Evolutionary conservation across 2,113 vertebrate genomes (phyloP), one percentile per base, ranked within the genome.

Genomic region (Porphyrio hochstetteri): DNA sequence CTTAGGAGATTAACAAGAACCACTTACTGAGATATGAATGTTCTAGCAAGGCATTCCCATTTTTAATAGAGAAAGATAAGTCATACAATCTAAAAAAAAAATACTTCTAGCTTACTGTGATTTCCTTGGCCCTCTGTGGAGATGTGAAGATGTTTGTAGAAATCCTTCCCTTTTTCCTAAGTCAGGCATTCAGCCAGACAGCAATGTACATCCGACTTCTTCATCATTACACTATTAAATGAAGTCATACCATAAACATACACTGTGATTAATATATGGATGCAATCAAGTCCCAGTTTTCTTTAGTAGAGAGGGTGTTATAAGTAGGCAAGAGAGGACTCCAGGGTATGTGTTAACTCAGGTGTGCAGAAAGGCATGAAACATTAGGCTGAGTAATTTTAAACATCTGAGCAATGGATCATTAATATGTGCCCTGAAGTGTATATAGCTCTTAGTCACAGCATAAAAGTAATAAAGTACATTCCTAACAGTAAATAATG

Each of bases 201-300:
- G 85, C 74, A 94, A 44, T 69, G 86, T 82, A 61, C 67, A 61
- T 95, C 91, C 69, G 2, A 67, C 84, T 81, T 90, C 94, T 94
- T 95, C 93, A 96, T 93, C 60, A 67, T 95, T 90, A 71, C 0
- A 0, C 82, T 80, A 29, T 87, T 94, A 95, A 88, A 61, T 82
- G 48, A 95, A 95, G 75, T 93, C 71, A 94, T 80, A 48, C 82
- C 90, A 42, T 93, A 97, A 96, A 95, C 79, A 86, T 70, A 35
- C 25, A 33, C 75, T 93, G 19, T 94, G 90, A 96, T 88, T 96
- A 91, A 97, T 95, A 83, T 70, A 92, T 70, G 63, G 68, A 67
- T 83, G 79, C 82, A 94, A 92, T 96, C 90, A 95, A 86, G 63
- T 90, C 52, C 46, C 38, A 38, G 17, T 65, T 92, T 95, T 93